Evolutionary conservation across 2,888 invertebrate genomes (phyloP), one percentile per base, ranked within the genome.

Genomic region (Amphipoea lucens): DNA sequence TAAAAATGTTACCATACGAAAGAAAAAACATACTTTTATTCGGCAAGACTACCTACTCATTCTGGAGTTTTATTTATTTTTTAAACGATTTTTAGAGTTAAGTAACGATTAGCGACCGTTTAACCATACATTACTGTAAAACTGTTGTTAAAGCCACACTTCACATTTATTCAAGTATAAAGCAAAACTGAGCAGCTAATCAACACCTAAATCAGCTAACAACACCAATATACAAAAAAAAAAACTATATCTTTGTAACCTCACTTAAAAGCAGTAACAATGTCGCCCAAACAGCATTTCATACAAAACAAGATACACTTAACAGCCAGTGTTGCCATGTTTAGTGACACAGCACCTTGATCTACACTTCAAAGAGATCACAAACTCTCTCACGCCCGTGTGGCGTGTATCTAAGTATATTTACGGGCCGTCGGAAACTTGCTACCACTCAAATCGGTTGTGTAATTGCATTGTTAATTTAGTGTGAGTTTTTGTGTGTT

Each of bases 301-400:
- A 88, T 78, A 75, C 79, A 76, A 66, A 73, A 81, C 76, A 87
- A 82, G 79, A 78, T 62, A 66, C 78, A 77, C 69, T 84, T 83
- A 75, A 77, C 79, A 82, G 74, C 60, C 66, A 79, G 70, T 72
- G 76, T 76, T 67, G 75, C 65, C 74, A 85, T 88, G 87, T 83
- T 87, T 85, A 89, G 90, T 88, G 88, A 90, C 87, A 89, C 85
- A 88, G 86, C 86, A 87, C 86, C 88, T 87, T 82, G 88, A 91
- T 92, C 88, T 90, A 85, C 92, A 90, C 91, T 90, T 90, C 90
- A 92, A 91, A 91, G 91, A 87, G 89, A 87, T 87, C 84, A 86
- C 83, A 85, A 84, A 87, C 85, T 87, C 86, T 84, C 83, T 87
- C 80, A 77, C 63, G 76, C 68, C 62, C 82, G 74, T 78, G 76